Evolutionary conservation across 2,888 invertebrate genomes (phyloP).

Genomic region (Cheilosia variabilis): DNA sequence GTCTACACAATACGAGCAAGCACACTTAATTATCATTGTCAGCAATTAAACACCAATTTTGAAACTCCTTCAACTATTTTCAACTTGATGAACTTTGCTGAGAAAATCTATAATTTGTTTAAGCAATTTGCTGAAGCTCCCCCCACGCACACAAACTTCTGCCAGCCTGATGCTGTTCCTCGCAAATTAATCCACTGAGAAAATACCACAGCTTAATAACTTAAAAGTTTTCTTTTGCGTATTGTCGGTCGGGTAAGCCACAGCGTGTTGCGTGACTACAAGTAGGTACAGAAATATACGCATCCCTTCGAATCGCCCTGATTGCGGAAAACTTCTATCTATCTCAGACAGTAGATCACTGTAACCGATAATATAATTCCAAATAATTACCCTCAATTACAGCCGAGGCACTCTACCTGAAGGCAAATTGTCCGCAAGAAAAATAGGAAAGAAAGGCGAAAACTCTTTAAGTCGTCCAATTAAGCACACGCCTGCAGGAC

Average conservation of each 20-base stretch:
- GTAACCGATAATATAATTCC: conserved; percentile 49
- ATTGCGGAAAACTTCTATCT: conserved; percentile 51
- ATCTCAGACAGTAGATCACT: conserved; percentile 35
- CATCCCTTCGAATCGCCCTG: conserved; percentile 45
- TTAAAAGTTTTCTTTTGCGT: conserved; percentile 53
- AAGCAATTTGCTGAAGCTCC: conserved; percentile 22
- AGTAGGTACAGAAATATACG: conserved; percentile 15
- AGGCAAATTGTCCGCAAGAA: conserved; percentile 15
- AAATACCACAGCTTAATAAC: conserved; percentile 51
- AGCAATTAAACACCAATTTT: conserved; percentile 57
- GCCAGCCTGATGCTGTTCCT: neutral
- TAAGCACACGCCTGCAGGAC: conserved; percentile 29
- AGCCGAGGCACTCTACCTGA: neutral
- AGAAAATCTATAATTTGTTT: conserved; percentile 51
- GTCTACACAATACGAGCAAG: neutral
- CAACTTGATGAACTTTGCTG: conserved; percentile 34
- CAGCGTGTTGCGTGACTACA: conserved; percentile 50
- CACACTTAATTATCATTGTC: conserved; percentile 19
- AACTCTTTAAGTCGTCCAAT: conserved; percentile 46
- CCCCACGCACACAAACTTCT: neutral
- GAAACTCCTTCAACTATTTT: conserved; percentile 41
- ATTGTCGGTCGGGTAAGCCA: conserved; percentile 33
- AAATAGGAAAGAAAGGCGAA: conserved; percentile 1
- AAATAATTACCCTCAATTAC: conserved; percentile 63
- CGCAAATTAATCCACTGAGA: conserved; percentile 24